Evolutionary conservation across 2,797 vertebrate genomes (phyloP).

Genomic region (Etheostoma nigrum): DNA sequence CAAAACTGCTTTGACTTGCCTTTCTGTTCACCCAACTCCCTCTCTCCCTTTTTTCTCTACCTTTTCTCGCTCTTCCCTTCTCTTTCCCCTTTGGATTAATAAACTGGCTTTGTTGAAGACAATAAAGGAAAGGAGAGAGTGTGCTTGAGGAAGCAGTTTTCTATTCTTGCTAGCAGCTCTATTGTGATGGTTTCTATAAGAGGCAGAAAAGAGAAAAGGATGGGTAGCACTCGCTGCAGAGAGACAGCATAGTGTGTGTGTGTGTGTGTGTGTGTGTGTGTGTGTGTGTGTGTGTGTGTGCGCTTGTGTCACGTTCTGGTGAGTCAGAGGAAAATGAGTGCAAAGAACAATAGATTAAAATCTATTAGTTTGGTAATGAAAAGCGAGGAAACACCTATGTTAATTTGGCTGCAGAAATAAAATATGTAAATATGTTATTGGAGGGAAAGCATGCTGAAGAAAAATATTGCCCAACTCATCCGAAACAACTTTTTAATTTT

Average conservation of each 20-base stretch:
- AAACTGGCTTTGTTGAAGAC: constrained; percentile 87
- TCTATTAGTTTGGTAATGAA: constrained; percentile 77
- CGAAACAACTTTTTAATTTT: constrained; percentile 66
- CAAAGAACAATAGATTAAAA: constrained; percentile 82
- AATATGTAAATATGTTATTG: constrained; percentile 71
- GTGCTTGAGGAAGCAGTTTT: constrained; percentile 84
- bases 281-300: constrained; percentile 9
- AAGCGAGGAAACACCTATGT: constrained; percentile 62
- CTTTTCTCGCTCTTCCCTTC: constrained; percentile 40
- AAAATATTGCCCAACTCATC: constrained; percentile 53
- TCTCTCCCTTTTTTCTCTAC: constrained; percentile 34
- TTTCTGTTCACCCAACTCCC: constrained; percentile 73
- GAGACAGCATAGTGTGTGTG: constrained; percentile 37
- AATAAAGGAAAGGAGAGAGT: constrained; percentile 79
- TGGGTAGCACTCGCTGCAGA: constrained; percentile 35
- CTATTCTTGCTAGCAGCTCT: constrained; percentile 71
- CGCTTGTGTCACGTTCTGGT: constrained; percentile 56
- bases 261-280: constrained; percentile 16
- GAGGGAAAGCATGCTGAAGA: constrained; percentile 40
- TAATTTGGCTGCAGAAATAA: constrained; percentile 75
- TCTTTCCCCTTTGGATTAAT: constrained; percentile 84
- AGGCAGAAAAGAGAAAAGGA: constrained; percentile 60
- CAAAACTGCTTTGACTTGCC: constrained; percentile 86
- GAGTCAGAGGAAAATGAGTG: constrained; percentile 74
- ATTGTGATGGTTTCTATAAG: constrained; percentile 73